Evolutionary conservation across 1,140 invertebrate species (phyloP).

Genomic region (Chlorops oryzae): DNA sequence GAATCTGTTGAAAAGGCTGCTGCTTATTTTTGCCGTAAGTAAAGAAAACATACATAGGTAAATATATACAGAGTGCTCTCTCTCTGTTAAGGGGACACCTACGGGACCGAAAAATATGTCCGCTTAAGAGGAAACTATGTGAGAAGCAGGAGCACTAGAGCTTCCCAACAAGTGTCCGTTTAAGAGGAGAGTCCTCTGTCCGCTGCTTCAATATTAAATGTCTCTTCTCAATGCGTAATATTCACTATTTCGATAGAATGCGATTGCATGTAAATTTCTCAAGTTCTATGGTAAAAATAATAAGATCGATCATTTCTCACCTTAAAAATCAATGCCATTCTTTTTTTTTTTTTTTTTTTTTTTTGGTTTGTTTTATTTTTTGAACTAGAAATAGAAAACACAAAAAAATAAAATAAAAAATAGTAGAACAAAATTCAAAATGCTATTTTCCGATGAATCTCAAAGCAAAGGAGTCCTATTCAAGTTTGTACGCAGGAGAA

Average conservation of each 20-base stretch:
- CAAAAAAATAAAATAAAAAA: neutral
- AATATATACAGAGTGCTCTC: too few relatives aligned
- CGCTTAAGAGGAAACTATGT: neutral
- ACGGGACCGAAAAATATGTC: too few relatives aligned
- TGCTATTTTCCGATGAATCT: neutral
- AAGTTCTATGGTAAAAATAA: conserved; percentile 2
- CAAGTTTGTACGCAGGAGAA: neutral
- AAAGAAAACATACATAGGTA: too few relatives aligned
- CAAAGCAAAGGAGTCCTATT: neutral
- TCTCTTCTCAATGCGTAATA: neutral
- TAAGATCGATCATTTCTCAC: neutral
- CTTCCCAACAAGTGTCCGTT: neutral
- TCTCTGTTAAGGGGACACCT: too few relatives aligned
- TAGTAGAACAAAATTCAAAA: neutral
- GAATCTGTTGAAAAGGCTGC: conserved; percentile 46
- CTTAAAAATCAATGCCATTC: neutral
- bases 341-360: neutral
- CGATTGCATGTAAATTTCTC: neutral
- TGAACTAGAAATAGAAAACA: neutral
- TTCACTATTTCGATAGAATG: neutral
- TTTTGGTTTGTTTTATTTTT: neutral
- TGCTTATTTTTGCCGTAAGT: conserved; percentile 48
- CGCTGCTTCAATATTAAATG: neutral
- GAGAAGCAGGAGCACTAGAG: neutral
- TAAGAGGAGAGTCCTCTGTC: conserved; percentile 1